These are phyloP conservation scores for Riptortus pedestris DNA, from an alignment of 1,140 invertebrate genomes.

Conservation along the genomic window DNA sequence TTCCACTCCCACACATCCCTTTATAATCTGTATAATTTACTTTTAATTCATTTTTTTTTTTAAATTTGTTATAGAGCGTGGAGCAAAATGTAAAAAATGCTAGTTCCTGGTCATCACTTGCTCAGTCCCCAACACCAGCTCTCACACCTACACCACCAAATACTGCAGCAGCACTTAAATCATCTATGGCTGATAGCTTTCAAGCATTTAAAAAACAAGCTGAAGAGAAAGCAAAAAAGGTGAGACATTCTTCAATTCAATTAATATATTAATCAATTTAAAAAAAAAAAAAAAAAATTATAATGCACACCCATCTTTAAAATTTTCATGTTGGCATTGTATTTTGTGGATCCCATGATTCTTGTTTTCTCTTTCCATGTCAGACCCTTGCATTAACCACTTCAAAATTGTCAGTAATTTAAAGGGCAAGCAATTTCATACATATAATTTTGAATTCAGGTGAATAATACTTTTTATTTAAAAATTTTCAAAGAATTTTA, in stretches of 20 bases:
- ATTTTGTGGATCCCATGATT: too few species aligned
- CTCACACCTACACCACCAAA: conserved; percentile 27
- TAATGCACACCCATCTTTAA: neutral
- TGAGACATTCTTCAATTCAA: conserved; percentile 35
- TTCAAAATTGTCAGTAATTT: too few species aligned
- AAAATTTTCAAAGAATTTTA: too few species aligned
- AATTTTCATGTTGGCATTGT: neutral
- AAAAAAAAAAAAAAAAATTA: neutral
- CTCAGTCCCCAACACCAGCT: conserved; percentile 60
- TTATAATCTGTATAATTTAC: too few species aligned
- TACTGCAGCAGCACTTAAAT: conserved; percentile 32
- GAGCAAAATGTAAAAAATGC: conserved; percentile 66
- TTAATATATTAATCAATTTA: too few species aligned
- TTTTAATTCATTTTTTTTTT: neutral
- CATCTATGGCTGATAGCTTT: conserved; percentile 45
- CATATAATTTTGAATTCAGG: too few species aligned
- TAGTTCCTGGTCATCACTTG: conserved; percentile 83
- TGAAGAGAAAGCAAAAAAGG: conserved; percentile 83
- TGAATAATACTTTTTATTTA: too few species aligned
- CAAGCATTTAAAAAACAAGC: conserved; percentile 88
- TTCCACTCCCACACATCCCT: too few species aligned
- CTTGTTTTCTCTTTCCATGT: too few species aligned
- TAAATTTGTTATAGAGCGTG: conserved; percentile 23
- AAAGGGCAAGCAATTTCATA: too few species aligned
- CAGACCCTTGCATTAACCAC: too few species aligned